Conservation (phyloP, 2,888 invertebrate species). For the Dendrolimus pini region DNA sequence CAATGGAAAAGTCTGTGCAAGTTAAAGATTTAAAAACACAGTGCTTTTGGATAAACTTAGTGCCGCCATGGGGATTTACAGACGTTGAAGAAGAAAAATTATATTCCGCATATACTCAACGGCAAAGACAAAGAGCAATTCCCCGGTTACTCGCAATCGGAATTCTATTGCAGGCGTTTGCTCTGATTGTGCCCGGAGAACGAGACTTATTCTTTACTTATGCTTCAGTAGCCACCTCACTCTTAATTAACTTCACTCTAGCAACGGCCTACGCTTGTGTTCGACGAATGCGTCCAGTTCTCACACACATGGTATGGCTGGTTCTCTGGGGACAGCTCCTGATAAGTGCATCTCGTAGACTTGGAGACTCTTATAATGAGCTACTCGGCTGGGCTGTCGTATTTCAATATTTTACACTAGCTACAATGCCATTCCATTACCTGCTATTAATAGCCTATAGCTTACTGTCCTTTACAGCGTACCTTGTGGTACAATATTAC, state of each 20-base stretch:
- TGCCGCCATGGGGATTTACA: conserved; percentile 58
- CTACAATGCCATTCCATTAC: conserved; percentile 81
- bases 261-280: conserved; percentile 35
- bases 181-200: conserved; percentile 58
- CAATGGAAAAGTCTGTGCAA: conserved; percentile 50
- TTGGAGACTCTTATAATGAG: conserved; percentile 73
- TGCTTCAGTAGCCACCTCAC: conserved; percentile 31
- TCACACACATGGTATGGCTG: conserved; percentile 82
- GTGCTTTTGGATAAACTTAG: conserved; percentile 37
- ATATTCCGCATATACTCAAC: conserved; percentile 54
- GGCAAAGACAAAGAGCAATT: conserved; percentile 56
- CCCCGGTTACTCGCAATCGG: conserved; percentile 53
- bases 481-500: conserved; percentile 53
- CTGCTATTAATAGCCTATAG: conserved; percentile 46
- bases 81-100: conserved; percentile 55
- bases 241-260: conserved; percentile 37
- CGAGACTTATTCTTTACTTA: conserved; percentile 47
- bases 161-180: conserved; percentile 48
- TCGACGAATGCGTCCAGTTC: conserved; percentile 58
- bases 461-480: conserved; percentile 38
- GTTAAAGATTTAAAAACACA: conserved; percentile 33
- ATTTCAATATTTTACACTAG: conserved; percentile 84
- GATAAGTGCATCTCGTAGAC: conserved; percentile 61
- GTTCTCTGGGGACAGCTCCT: conserved; percentile 67
- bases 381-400: conserved; percentile 86